These are phyloP conservation scores for Zaprionus lachaisei DNA, from an alignment of 1,140 invertebrate genomes.

Conservation along the genomic window DNA sequence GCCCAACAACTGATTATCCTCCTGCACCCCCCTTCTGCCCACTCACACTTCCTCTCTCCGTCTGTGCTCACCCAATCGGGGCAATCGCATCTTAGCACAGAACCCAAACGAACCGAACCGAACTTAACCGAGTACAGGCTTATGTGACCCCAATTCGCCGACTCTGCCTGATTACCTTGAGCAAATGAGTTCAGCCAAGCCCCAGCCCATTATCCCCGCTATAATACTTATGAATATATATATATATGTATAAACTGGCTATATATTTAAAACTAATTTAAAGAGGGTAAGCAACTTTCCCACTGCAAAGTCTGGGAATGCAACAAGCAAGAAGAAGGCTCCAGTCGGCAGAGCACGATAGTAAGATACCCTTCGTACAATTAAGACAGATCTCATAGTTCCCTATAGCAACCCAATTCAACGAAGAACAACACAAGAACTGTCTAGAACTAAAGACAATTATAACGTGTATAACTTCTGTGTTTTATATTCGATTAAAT, in stretches of 20 bases:
- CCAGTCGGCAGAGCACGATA: too few species aligned
- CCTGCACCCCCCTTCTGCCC: background rate
- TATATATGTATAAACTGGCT: background rate
- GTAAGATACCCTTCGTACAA: too few species aligned
- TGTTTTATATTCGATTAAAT: too few species aligned
- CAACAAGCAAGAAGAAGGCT: too few species aligned
- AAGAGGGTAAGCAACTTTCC: background rate
- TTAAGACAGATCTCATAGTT: too few species aligned
- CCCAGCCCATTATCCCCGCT: too few species aligned
- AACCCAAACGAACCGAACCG: conserved; percentile 3
- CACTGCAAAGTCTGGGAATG: too few species aligned
- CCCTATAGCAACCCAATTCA: too few species aligned
- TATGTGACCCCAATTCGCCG: conserved; percentile 22
- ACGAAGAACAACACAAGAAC: too few species aligned
- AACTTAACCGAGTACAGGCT: background rate
- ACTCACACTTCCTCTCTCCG: background rate
- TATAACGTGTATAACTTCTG: too few species aligned
- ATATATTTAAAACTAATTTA: background rate
- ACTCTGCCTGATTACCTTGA: conserved; percentile 19
- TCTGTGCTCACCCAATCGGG: background rate
- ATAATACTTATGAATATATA: background rate
- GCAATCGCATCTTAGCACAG: conserved; percentile 43
- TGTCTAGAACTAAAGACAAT: too few species aligned
- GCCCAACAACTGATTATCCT: background rate
- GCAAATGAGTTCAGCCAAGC: background rate